A percentile compares a stretch with the other conserved stretches of the same genome.
These are phyloP conservation scores for Nyctalus aviator DNA, from an alignment of 2,797 vertebrate species.

Conservation along the genomic window DNA sequence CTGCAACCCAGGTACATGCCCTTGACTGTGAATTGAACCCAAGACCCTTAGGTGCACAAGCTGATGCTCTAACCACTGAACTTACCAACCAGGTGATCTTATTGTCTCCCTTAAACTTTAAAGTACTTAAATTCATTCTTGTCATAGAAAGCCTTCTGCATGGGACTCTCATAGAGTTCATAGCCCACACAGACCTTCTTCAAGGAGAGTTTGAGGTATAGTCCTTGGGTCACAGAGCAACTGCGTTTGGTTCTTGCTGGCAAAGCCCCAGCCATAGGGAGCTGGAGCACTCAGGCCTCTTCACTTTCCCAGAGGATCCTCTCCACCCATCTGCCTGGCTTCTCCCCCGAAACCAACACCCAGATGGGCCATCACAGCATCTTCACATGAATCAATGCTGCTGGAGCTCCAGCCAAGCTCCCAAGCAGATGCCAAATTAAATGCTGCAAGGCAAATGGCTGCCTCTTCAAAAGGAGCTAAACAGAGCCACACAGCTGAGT, in stretches of 20 bases:
- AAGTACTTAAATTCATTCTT: not conserved
- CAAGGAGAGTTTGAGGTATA: not conserved
- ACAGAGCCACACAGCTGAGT: not conserved
- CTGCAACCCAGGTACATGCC: not conserved
- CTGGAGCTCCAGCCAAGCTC: not conserved
- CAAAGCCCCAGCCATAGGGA: not conserved
- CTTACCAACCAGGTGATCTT: not conserved
- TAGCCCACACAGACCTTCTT: not conserved
- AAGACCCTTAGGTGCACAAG: not conserved
- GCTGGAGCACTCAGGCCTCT: not conserved
- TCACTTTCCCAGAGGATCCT: not conserved
- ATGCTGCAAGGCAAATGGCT: constrained; percentile 32
- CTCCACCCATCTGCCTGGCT: not conserved
- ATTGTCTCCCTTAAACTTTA: no score
- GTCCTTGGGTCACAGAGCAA: not conserved
- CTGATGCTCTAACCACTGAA: not conserved
- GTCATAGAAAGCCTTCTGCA: not conserved
- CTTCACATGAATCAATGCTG: not conserved
- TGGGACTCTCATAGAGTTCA: not conserved
- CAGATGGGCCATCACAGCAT: not conserved
- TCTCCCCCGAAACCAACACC: not conserved
- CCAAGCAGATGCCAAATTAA: constrained; percentile 10
- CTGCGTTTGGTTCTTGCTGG: not conserved
- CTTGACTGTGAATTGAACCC: not conserved
- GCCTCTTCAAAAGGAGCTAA: not conserved